Conservation (phyloP, 2,888 invertebrate genomes). For the Nephrocerus scutellatus region DNA sequence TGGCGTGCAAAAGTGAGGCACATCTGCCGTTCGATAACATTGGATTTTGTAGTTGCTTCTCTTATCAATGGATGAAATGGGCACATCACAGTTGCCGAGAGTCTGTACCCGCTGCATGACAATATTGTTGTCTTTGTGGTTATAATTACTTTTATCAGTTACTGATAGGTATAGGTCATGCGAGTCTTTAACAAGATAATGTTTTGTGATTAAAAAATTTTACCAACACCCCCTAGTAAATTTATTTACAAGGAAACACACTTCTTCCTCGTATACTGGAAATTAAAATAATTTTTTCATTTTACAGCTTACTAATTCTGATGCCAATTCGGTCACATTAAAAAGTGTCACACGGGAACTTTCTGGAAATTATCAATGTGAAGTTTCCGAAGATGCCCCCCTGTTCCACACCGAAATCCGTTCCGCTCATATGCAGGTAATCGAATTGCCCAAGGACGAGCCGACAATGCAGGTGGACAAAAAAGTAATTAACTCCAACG, state of each 20-base stretch:
- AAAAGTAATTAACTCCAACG: slow-evolving; percentile 50
- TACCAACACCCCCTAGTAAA: too few relatives aligned
- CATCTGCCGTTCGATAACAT: too few relatives aligned
- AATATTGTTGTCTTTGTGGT: too few relatives aligned
- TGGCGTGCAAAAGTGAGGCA: too few relatives aligned
- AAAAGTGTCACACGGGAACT: slow-evolving; percentile 51
- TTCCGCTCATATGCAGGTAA: slow-evolving; percentile 52
- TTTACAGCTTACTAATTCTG: slow-evolving; percentile 50
- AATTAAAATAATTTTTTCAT: background rate
- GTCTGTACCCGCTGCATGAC: too few relatives aligned
- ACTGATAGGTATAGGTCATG: too few relatives aligned
- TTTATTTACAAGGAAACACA: background rate
- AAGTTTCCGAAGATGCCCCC: slow-evolving; percentile 55
- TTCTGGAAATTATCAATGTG: slow-evolving; percentile 53
- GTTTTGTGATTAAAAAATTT: too few relatives aligned
- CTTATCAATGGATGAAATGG: too few relatives aligned
- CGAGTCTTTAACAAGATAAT: too few relatives aligned
- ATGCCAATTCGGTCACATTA: slow-evolving; percentile 51
- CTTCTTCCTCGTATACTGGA: background rate
- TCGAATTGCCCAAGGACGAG: slow-evolving; percentile 52
- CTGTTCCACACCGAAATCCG: slow-evolving; percentile 54
- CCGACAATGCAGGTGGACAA: slow-evolving; percentile 51
- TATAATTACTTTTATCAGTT: too few relatives aligned
- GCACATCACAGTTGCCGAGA: too few relatives aligned
- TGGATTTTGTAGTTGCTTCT: too few relatives aligned